A percentile compares a stretch with the other conserved stretches of the same genome.
phyloP scores from a whole-genome alignment of 2,888 invertebrate genomes.

The Teleogryllus oceanicus region DNA sequence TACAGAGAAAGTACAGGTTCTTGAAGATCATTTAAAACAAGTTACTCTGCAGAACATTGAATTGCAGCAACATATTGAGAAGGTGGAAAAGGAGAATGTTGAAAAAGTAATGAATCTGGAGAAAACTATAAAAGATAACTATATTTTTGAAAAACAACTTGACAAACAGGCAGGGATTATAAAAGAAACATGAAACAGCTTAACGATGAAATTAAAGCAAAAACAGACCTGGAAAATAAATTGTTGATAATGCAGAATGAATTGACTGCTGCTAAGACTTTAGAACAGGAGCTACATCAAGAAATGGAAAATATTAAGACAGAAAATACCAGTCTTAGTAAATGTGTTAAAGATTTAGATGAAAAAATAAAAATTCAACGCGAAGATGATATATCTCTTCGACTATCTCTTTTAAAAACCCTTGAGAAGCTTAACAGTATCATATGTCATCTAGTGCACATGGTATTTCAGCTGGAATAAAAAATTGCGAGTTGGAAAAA shows the following conservation, averaged over 20 bases:
- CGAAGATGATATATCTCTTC: neutral
- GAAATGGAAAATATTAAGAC: neutral
- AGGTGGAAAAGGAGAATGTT: constrained; percentile 41
- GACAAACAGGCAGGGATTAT: too few species aligned
- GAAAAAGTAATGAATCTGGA: constrained; percentile 38
- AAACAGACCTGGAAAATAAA: neutral
- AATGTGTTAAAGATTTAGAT: neutral
- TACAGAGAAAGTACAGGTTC: too few species aligned
- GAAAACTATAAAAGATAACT: constrained; percentile 40
- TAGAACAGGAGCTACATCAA: neutral
- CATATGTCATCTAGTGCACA: neutral
- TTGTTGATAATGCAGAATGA: neutral
- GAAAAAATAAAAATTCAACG: neutral
- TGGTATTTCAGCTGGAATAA: neutral
- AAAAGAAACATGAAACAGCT: too few species aligned
- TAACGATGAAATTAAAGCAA: neutral
- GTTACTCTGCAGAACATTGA: too few species aligned
- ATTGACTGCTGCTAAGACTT: neutral
- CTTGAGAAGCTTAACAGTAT: neutral
- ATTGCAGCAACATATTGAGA: constrained; percentile 34
- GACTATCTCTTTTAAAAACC: too few species aligned
- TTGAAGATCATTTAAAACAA: too few species aligned
- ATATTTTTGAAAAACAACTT: too few species aligned
- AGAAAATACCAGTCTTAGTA: neutral
- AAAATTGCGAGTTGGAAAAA: neutral